A percentile compares a stretch with the other conserved stretches of the same genome.
Evolutionary conservation across 1,140 invertebrate genomes (phyloP).

Genomic region (Globodera rostochiensis): DNA sequence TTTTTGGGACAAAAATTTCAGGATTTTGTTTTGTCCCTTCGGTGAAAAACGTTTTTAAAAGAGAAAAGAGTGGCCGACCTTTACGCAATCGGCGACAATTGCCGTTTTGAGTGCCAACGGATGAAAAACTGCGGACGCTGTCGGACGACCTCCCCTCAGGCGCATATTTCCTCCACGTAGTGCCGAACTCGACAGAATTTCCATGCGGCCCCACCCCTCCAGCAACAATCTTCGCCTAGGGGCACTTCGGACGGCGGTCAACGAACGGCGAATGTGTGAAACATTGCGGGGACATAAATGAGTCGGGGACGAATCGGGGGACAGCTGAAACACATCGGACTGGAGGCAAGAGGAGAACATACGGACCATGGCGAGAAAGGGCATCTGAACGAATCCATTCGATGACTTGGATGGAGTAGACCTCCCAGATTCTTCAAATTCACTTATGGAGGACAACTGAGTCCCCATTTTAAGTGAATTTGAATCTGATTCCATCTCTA

Average conservation of each 20-base stretch:
- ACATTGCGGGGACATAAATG: too few relatives aligned
- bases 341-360: too few relatives aligned
- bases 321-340: too few relatives aligned
- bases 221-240: background rate
- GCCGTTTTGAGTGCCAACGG: background rate
- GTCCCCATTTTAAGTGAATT: too few relatives aligned
- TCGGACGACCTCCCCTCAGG: background rate
- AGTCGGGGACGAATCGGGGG: too few relatives aligned
- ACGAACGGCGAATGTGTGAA: background rate
- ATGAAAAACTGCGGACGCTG: background rate
- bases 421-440: too few relatives aligned
- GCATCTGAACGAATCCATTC: too few relatives aligned
- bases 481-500: too few relatives aligned
- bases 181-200: background rate
- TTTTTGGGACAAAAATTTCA: background rate
- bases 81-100: background rate
- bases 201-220: background rate
- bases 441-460: too few relatives aligned
- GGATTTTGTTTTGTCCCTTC: background rate
- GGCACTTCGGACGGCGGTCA: constrained; percentile 4
- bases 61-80: background rate
- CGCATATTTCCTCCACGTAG: background rate
- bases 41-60: background rate
- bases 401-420: too few relatives aligned
- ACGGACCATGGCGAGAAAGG: too few relatives aligned